Percentiles rank a stretch among this genome's conserved stretches.
phyloP scores from a whole-genome alignment of 2,888 invertebrate genomes.

The Steinernema hermaphroditum region DNA sequence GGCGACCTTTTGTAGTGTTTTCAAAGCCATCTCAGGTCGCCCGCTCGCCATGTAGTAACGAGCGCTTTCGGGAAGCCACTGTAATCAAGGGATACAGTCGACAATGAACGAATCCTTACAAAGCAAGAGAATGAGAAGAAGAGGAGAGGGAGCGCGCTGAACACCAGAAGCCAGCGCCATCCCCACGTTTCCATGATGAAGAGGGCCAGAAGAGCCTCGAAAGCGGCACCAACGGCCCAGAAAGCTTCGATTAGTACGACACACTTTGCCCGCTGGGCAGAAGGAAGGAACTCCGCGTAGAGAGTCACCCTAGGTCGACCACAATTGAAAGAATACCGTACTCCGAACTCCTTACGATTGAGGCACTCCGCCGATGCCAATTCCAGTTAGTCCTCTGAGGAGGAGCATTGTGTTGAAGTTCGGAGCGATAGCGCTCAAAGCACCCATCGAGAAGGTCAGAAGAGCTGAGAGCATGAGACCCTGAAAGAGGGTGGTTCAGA shows the following conservation, averaged over 20 bases:
- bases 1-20: slow-evolving; percentile 83
- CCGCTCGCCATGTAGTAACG: slow-evolving; percentile 85
- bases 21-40: slow-evolving; percentile 81
- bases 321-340: not conserved
- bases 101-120: slow-evolving; percentile 64
- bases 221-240: slow-evolving; percentile 92
- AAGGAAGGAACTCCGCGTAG: slow-evolving; percentile 92
- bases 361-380: slow-evolving; percentile 93
- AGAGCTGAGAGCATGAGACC: slow-evolving; percentile 88
- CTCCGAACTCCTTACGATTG: slow-evolving; percentile 80
- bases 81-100: slow-evolving; percentile 62
- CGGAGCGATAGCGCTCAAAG: slow-evolving; percentile 85
- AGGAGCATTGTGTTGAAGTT: slow-evolving; percentile 87
- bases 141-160: slow-evolving; percentile 85
- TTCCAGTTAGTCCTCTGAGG: slow-evolving; percentile 87
- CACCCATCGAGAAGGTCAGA: slow-evolving; percentile 85
- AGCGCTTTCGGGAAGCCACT: slow-evolving; percentile 94
- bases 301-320: slow-evolving; percentile 80
- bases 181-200: slow-evolving; percentile 88
- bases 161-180: slow-evolving; percentile 85
- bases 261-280: slow-evolving; percentile 89
- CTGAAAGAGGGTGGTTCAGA: slow-evolving; percentile 69
- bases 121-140: slow-evolving; percentile 73
- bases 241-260: slow-evolving; percentile 93
- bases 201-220: slow-evolving; percentile 80